These are phyloP conservation scores for Cryptotermes secundus DNA, from an alignment of 1,140 invertebrate genomes.

Conservation along the genomic window DNA sequence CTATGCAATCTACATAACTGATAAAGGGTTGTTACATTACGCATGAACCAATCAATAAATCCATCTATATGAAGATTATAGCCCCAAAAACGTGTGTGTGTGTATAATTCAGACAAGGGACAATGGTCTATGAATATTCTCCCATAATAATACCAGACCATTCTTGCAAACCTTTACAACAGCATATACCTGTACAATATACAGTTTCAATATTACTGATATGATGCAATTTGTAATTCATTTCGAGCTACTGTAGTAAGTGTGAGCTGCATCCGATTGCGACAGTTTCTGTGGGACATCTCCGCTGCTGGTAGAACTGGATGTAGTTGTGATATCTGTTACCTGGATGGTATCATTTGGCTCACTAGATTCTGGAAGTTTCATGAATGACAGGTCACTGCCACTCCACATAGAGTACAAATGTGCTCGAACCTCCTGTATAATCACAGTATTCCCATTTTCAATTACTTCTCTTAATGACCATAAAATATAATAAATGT, in stretches of 20 bases:
- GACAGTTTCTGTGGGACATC: not conserved
- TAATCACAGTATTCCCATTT: not conserved
- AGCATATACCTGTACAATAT: not conserved
- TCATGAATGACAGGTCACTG: constrained; percentile 54
- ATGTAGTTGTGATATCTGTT: not conserved
- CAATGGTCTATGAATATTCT: too few species aligned
- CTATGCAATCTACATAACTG: too few species aligned
- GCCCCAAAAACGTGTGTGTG: too few species aligned
- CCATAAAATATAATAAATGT: too few species aligned
- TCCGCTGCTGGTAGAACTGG: not conserved
- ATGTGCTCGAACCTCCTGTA: constrained; percentile 49
- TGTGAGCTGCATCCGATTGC: not conserved
- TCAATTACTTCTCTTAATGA: too few species aligned
- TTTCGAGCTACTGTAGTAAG: not conserved
- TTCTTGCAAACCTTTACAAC: not conserved
- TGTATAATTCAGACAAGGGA: too few species aligned
- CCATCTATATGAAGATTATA: too few species aligned
- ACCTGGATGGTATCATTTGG: constrained; percentile 17
- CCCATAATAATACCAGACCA: not conserved
- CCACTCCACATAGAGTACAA: constrained; percentile 59
- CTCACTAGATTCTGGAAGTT: constrained; percentile 48
- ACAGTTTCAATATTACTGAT: not conserved
- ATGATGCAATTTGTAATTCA: not conserved
- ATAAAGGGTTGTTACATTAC: too few species aligned
- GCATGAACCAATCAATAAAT: too few species aligned